These are phyloP conservation scores for Platysteira castanea DNA, from an alignment of 2,113 vertebrate species.

Conservation along the genomic window DNA sequence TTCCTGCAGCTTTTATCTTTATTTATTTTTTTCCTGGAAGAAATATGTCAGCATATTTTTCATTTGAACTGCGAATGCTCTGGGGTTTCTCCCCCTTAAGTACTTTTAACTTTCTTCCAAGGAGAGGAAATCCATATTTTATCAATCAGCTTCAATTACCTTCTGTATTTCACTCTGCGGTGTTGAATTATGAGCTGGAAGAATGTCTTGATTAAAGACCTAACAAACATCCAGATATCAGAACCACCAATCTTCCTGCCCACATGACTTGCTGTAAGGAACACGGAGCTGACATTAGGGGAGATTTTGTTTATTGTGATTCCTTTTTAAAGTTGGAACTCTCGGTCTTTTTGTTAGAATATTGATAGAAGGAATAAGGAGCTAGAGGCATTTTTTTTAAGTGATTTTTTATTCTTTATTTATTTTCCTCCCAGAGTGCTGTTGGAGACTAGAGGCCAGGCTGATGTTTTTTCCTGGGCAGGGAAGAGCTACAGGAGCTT, in stretches of 20 bases:
- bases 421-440: not conserved
- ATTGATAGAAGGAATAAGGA: not conserved
- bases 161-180: slow-evolving; percentile 35
- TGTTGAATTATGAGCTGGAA: slow-evolving; percentile 54
- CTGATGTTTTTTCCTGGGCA: not conserved
- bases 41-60: slow-evolving; percentile 25
- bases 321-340: not conserved
- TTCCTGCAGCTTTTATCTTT: slow-evolving; percentile 62
- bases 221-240: slow-evolving; percentile 34
- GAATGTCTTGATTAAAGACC: slow-evolving; percentile 67
- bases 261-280: not conserved
- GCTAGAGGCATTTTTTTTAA: not conserved
- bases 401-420: not conserved
- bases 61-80: slow-evolving; percentile 8
- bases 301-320: not conserved
- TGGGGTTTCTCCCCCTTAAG: not conserved
- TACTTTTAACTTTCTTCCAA: slow-evolving; percentile 41
- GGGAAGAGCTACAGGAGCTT: not conserved
- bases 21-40: not conserved
- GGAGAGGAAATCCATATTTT: slow-evolving; percentile 49
- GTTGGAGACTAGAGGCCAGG: not conserved
- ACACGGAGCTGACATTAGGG: not conserved
- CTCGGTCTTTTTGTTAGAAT: not conserved
- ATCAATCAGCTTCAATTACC: slow-evolving; percentile 52
- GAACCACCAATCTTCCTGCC: slow-evolving; percentile 14